Percentiles rank a stretch among this genome's conserved stretches.
Conservation (phyloP, 2,888 invertebrate species). For the Drosophila siamana region DNA sequence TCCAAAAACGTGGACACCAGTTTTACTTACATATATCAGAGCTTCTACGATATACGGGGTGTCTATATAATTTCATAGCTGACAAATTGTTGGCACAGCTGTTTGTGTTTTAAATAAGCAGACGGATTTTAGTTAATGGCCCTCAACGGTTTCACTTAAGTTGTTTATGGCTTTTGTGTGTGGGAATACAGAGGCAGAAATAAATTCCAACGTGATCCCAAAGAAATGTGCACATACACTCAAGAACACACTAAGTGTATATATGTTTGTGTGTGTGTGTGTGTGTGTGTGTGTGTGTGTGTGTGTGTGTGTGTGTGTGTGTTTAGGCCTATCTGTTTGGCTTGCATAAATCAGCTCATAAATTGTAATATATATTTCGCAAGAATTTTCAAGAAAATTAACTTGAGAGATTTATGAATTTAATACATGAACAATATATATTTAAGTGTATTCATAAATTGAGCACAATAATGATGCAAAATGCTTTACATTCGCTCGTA, state of each 20-base stretch:
- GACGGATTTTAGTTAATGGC: constrained; percentile 78
- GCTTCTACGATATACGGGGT: constrained; percentile 2
- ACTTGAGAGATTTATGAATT: constrained; percentile 39
- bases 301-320: background rate
- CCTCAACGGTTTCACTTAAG: constrained; percentile 80
- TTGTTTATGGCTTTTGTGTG: constrained; percentile 76
- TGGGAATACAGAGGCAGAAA: constrained; percentile 38
- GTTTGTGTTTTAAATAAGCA: constrained; percentile 76
- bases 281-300: background rate
- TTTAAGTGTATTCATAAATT: constrained; percentile 37
- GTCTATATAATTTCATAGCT: constrained; percentile 49
- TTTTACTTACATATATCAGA: background rate
- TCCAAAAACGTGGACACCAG: constrained; percentile 1
- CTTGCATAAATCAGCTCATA: constrained; percentile 24
- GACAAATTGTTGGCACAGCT: constrained; percentile 80
- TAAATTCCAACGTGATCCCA: constrained; percentile 52
- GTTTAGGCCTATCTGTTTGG: constrained; percentile 14
- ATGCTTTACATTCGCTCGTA: constrained; percentile 24
- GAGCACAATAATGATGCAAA: constrained; percentile 17
- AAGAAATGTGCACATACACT: constrained; percentile 18
- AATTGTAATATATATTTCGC: constrained; percentile 44
- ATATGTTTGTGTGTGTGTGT: background rate
- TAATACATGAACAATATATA: constrained; percentile 40
- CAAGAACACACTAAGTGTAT: background rate
- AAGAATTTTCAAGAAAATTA: constrained; percentile 33